A percentile compares a stretch with the other conserved stretches of the same genome.
Conservation (phyloP, 2,113 vertebrate species). For the Menidia beryllina region DNA sequence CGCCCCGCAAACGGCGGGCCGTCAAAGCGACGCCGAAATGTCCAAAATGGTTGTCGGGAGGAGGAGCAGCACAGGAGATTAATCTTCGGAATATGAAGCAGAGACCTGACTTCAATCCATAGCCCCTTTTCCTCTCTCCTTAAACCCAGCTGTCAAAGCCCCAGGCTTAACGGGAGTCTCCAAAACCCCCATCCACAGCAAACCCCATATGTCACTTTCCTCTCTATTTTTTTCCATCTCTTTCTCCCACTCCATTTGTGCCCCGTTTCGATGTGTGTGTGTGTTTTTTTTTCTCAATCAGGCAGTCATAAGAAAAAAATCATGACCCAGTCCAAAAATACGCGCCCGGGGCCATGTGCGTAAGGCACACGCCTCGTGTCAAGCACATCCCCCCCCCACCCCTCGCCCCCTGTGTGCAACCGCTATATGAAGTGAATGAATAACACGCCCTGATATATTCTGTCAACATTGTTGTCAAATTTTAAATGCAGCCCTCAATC, state of each 20-base stretch:
- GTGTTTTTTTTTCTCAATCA: slow-evolving; percentile 39
- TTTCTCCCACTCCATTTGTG: slow-evolving; percentile 8
- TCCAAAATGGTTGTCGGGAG: slow-evolving; percentile 60
- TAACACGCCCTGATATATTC: slow-evolving; percentile 45
- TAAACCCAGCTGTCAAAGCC: slow-evolving; percentile 71
- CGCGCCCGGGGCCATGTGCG: slow-evolving; percentile 7
- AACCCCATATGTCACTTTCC: slow-evolving; percentile 38
- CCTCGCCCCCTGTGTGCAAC: not conserved
- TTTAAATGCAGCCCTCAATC: slow-evolving; percentile 60
- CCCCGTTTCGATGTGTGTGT: not conserved
- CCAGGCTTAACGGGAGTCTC: slow-evolving; percentile 61
- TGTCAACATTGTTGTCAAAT: slow-evolving; percentile 37
- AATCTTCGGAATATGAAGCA: slow-evolving; percentile 68
- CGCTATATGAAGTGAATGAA: slow-evolving; percentile 41
- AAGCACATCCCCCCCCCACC: slow-evolving; percentile 21
- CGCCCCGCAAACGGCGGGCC: slow-evolving; percentile 53
- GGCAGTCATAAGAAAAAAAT: slow-evolving; percentile 19
- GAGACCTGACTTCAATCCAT: slow-evolving; percentile 67
- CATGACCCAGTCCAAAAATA: slow-evolving; percentile 26
- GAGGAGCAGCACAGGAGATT: slow-evolving; percentile 62
- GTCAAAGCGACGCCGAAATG: slow-evolving; percentile 54
- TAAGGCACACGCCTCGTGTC: slow-evolving; percentile 17
- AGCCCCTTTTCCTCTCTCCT: slow-evolving; percentile 57
- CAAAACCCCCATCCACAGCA: slow-evolving; percentile 59
- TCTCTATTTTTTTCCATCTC: not conserved